Base-by-base conservation (phyloP, 1,140 invertebrate species). In the Cyclargus thomasi region DNA sequence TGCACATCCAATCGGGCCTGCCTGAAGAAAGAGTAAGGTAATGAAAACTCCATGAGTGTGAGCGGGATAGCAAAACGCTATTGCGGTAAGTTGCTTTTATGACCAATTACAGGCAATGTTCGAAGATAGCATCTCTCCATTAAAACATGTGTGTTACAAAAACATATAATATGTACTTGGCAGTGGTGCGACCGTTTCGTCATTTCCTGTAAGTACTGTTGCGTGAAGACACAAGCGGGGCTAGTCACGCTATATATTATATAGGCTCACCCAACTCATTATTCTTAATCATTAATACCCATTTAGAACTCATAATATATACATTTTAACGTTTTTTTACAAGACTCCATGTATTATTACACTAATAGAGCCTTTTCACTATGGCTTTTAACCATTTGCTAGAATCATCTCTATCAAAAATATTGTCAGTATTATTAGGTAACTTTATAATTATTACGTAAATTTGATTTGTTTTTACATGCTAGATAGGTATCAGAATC, bases 171-270 rank as follows among this genome's bases (percentile, higher is more conserved):
- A 16, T 23, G 20, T n/a, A 47, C 64, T 7, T n/a, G n/a, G n/a
- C n/a, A 65, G 47, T 6, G 64, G 64, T 6, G 64, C 64, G 53
- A 65, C 55, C 16, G 53, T 66, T 57, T 66, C 65, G 65, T 66
- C 17, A 14, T 59, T 59, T 66, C 65, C 47, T 64, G 63, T 47
- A 64, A 20, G n/a, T 64, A 64, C 14, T 64, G 7, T 64, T 64
- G 63, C 14, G 35, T 64, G 16, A 63, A 63, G 16, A 23, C 62
- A 3, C 23, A n/a, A n/a, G n/a, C n/a, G 36, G 17, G 17, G 47
- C 63, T 21, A 64, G 35, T 39, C 63, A 36, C 8, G 63, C 63
- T 64, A 47, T 47, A 63, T 63, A 63, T 1, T 23, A 23, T 29
- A 23, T 63, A 63, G 62, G 23, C 47, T 64, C 63, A 39, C 63